These are phyloP conservation scores for Acanthopleura granulata DNA, from an alignment of 2,888 invertebrate genomes.

Conservation along the genomic window DNA sequence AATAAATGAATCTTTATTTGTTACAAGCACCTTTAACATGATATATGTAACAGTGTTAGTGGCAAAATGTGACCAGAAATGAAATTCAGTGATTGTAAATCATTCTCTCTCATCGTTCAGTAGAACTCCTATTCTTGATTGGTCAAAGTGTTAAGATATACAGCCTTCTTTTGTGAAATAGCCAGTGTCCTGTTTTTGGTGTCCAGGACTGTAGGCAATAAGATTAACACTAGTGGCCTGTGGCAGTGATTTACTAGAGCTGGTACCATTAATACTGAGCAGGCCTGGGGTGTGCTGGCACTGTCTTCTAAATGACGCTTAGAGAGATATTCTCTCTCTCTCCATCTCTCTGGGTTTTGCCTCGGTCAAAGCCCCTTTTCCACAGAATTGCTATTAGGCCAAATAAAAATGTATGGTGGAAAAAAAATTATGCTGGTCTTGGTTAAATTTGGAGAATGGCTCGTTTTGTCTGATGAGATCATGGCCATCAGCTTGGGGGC, in stretches of 20 bases:
- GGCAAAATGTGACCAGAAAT: not conserved
- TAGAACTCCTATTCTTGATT: no score
- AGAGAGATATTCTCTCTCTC: no score
- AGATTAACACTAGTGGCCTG: not conserved
- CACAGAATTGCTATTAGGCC: no score
- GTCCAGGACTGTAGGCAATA: not conserved
- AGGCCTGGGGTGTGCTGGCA: no score
- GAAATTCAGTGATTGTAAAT: not conserved
- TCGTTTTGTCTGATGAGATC: constrained; percentile 7
- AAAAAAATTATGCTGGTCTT: not conserved
- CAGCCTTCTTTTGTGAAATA: no score
- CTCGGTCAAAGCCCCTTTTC: no score
- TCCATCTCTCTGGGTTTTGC: no score
- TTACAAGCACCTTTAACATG: not conserved
- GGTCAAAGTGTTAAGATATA: no score
- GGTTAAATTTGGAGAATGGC: not conserved
- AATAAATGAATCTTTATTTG: not conserved
- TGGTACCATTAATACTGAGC: not conserved
- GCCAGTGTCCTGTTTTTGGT: no score
- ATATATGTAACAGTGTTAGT: not conserved
- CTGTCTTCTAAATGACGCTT: no score
- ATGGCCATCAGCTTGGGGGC: not conserved
- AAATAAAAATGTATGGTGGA: no score
- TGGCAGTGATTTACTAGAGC: not conserved
- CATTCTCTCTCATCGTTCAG: not conserved